These are phyloP conservation scores for Megaustenia siamemsis DNA, from an alignment of 2,888 invertebrate genomes.

Conservation along the genomic window DNA sequence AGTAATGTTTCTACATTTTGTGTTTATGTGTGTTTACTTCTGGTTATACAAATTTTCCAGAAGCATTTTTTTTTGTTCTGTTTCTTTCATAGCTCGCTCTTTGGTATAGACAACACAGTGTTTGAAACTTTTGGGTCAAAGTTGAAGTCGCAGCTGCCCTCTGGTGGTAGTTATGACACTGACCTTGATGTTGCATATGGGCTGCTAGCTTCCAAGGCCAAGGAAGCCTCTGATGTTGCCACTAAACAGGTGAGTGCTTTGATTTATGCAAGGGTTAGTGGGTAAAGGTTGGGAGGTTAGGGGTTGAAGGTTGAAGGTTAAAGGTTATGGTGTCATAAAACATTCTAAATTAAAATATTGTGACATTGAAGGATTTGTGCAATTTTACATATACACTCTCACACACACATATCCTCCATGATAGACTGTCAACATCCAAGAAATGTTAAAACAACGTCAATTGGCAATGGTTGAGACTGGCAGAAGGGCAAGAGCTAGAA, in stretches of 20 bases:
- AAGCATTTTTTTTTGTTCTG: neutral
- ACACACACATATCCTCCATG: no score
- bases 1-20: no score
- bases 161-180: conserved; percentile 48
- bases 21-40: no score
- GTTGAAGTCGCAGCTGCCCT: conserved; percentile 41
- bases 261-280: neutral
- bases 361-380: neutral
- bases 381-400: no score
- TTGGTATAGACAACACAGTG: conserved; percentile 67
- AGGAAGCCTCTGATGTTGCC: conserved; percentile 27
- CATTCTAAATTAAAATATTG: neutral
- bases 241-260: neutral
- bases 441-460: no score
- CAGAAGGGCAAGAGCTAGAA: no score
- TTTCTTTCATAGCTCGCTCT: conserved; percentile 57
- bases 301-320: neutral
- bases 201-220: conserved; percentile 39
- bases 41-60: neutral
- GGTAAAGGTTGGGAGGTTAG: neutral
- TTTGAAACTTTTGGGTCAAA: conserved; percentile 66
- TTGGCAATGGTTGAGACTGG: no score
- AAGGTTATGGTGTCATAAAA: neutral
- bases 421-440: no score
- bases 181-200: conserved; percentile 54